Base-by-base conservation (phyloP, 1,140 invertebrate species). In the Procambarus clarkii region DNA sequence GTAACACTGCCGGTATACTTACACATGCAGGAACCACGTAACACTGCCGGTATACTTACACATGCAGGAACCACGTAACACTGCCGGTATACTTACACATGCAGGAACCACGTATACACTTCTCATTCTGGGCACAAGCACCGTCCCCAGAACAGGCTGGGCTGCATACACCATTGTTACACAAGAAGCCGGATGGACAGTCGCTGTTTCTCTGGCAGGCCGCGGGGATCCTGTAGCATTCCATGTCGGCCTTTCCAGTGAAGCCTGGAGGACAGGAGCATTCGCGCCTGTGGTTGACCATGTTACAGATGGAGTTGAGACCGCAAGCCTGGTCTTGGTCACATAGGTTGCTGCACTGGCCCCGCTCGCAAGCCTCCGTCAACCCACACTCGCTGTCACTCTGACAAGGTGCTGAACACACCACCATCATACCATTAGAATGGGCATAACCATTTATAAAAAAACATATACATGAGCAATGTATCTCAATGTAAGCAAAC, bases 71-170 rank as follows among this genome's bases (percentile, higher is more conserved):
- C 96, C 96, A 93, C 96, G 95, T 5, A 21, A 64, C 4, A 18
- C 18, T 64, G 2, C 18, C 13, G 34, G n/a, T 15, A 50, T 93
- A 96, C 96, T 96, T 95, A 97, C 96, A 95, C 86, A 97, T 96
- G 93, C 98, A 98, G 93, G 96, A 96, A 85, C 96, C 96, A 93
- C 96, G 95, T 5, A 97, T 95, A 94, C 98, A 98, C 94, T 98
- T 97, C 94, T 98, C 98, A 94, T 98, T 98, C 80, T 97, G 95
- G n/a, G 98, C 97, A 94, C 98, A 98, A 86, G 98, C 96, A 92
- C 97, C 96, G 94, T 98, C 98, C n/a, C 94, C 94, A 48, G 94
- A 94, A 93, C 98, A 98, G 46, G 95, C 95, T 0, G 97, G 96
- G 74, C 97, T 94, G 93, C 98, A 98, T 93, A 97, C 96, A 71